Evolutionary conservation across 92 coral and sea anemone species (phyloP).

Genomic region (Umimayanthus chanpuru): DNA sequence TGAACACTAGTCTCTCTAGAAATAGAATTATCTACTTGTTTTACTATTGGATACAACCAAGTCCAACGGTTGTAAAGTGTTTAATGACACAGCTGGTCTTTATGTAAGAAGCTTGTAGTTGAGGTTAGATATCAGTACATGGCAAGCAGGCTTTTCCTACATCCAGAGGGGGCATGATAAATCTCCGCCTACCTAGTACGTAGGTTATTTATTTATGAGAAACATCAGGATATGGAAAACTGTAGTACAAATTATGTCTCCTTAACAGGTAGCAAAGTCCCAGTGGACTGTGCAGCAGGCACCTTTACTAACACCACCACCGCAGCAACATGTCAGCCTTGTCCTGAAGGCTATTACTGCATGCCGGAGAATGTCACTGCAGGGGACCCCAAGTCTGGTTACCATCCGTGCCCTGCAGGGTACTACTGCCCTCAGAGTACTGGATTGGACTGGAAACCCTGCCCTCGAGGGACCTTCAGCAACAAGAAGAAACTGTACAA

Average conservation of each 20-base stretch:
- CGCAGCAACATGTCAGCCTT: constrained; percentile 79
- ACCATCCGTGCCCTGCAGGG: constrained; percentile 86
- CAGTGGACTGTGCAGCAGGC: constrained; percentile 83
- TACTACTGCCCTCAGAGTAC: constrained; percentile 93
- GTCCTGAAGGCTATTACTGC: constrained; percentile 91
- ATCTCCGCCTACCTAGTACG: no score
- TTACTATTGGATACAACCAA: no score
- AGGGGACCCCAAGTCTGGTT: constrained; percentile 92
- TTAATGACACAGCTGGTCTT: no score
- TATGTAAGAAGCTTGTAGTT: no score
- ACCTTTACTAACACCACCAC: constrained; percentile 87
- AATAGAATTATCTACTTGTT: no score
- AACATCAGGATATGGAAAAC: no score
- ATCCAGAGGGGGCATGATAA: no score
- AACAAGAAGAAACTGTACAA: constrained; percentile 65
- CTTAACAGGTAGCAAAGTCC: constrained; percentile 75
- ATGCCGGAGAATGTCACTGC: constrained; percentile 93
- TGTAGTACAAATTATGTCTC: background rate
- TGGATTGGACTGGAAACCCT: constrained; percentile 93
- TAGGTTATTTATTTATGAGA: no score
- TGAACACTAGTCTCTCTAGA: no score
- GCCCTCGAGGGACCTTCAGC: constrained; percentile 93
- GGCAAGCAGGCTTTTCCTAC: no score
- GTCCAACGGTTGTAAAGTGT: no score
- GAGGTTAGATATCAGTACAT: no score